phyloP scores from a whole-genome alignment of 2,888 invertebrate genomes.

The Torymus aiolomorphi region DNA sequence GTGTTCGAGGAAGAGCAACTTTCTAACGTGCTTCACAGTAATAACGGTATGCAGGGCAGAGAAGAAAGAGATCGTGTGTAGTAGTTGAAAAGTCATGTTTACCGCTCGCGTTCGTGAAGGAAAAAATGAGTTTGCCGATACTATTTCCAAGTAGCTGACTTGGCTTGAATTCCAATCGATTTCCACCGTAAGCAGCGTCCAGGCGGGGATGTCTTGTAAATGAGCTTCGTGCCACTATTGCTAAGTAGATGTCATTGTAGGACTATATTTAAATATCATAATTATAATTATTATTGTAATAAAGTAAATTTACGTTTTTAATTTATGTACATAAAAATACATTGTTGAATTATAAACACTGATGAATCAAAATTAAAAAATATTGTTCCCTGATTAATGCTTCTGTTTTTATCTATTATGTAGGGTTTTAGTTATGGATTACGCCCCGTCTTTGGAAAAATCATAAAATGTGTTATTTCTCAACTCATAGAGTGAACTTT shows the following conservation, averaged over 20 bases:
- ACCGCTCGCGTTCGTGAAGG: not conserved
- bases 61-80: too few relatives aligned
- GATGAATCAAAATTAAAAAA: too few relatives aligned
- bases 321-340: too few relatives aligned
- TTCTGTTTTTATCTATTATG: too few relatives aligned
- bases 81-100: constrained; percentile 12
- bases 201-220: constrained; percentile 27
- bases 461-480: not conserved
- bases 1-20: too few relatives aligned
- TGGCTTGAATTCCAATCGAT: constrained; percentile 62
- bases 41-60: too few relatives aligned
- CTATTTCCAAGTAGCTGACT: constrained; percentile 62
- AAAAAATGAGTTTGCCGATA: constrained; percentile 59
- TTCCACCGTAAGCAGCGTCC: constrained; percentile 23
- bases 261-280: too few relatives aligned
- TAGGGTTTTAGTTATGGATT: too few relatives aligned
- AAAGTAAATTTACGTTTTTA: not conserved
- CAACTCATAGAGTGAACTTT: not conserved
- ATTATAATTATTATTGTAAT: not conserved
- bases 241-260: too few relatives aligned
- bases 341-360: too few relatives aligned
- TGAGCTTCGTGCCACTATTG: constrained; percentile 2
- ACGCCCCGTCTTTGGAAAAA: not conserved
- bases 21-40: too few relatives aligned
- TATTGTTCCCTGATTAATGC: too few relatives aligned